Conservation (phyloP, 2,797 vertebrate genomes). For the Delichon dasypus region DNA sequence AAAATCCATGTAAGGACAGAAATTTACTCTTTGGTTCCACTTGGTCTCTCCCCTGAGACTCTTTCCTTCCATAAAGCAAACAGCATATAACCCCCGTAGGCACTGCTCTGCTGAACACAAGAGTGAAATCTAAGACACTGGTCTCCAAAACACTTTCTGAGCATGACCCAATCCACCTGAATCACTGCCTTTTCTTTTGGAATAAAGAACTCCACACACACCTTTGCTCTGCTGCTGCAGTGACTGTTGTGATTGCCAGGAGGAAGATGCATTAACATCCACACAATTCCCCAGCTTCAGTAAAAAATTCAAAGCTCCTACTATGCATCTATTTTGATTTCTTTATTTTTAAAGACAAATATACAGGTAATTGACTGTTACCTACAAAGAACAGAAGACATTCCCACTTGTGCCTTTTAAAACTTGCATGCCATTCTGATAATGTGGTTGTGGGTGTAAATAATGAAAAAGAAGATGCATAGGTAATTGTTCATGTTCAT, state of each 20-base stretch:
- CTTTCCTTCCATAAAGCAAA: background rate
- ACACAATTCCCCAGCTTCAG: background rate
- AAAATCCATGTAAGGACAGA: background rate
- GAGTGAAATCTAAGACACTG: background rate
- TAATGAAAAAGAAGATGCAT: background rate
- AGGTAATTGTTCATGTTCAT: background rate
- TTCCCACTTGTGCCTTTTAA: background rate
- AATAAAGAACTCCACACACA: background rate
- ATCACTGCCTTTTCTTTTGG: background rate
- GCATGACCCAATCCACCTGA: background rate
- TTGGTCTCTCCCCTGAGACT: background rate
- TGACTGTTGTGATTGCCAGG: fast-evolving
- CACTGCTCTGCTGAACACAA: background rate
- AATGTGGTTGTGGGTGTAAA: background rate
- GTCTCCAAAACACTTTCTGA: background rate
- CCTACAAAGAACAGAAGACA: background rate
- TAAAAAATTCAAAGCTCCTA: background rate
- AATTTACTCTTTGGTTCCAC: background rate
- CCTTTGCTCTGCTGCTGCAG: background rate
- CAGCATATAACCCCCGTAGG: background rate
- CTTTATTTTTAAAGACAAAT: background rate
- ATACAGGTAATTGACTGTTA: background rate
- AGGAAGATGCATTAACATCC: background rate
- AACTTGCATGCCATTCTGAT: background rate
- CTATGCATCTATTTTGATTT: background rate